Percentiles rank a stretch among this genome's conserved stretches.
Evolutionary conservation across 2,797 vertebrate species (phyloP).

Genomic region (Sphenodon punctatus): DNA sequence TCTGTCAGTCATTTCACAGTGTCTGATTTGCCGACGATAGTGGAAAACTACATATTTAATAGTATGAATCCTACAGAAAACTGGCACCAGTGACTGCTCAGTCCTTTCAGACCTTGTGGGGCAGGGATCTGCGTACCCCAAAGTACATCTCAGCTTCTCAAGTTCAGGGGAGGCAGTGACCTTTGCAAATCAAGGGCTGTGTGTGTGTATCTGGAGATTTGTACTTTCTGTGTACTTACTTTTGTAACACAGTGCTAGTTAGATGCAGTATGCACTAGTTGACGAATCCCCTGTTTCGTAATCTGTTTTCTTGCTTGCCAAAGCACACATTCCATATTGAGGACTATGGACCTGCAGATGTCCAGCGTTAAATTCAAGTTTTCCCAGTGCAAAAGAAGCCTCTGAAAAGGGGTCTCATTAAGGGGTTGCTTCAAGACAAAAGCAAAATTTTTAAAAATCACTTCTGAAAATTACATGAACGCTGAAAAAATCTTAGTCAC

Average conservation of each 20-base stretch:
- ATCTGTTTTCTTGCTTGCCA: not conserved
- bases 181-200: not conserved
- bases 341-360: not conserved
- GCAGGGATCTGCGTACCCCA: not conserved
- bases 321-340: not conserved
- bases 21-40: not conserved
- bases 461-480: not conserved
- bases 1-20: not conserved
- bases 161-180: not conserved
- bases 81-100: not conserved
- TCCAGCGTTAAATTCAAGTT: slow-evolving; percentile 15
- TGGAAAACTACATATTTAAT: not conserved
- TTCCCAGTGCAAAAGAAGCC: slow-evolving; percentile 35
- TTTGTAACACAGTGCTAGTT: not conserved
- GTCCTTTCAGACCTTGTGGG: not conserved
- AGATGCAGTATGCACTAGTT: not conserved
- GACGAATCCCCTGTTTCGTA: not conserved
- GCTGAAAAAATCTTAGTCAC: not conserved
- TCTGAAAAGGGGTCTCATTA: no score
- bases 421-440: not conserved
- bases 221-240: not conserved
- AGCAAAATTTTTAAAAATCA: not conserved
- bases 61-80: not conserved
- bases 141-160: not conserved
- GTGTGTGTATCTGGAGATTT: not conserved